Conservation (phyloP, 2,888 invertebrate genomes). For the Meghimatium bilineatum region DNA sequence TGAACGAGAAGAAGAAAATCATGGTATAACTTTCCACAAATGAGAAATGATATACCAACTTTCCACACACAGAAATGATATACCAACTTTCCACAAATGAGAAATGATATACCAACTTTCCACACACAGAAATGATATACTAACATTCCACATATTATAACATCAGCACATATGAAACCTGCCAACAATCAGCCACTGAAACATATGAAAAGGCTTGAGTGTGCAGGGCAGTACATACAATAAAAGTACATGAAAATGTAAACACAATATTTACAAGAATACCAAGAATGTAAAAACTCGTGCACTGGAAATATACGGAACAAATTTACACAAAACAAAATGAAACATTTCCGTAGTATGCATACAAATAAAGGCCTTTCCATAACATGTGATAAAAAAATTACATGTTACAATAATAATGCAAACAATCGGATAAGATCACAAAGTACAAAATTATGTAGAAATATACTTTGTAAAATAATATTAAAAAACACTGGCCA, state of each 20-base stretch:
- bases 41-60: not conserved
- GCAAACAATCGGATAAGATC: not conserved
- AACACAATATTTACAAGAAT: not conserved
- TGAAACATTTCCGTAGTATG: not conserved
- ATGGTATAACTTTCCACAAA: not conserved
- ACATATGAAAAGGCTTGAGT: constrained; percentile 40
- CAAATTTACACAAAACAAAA: not conserved
- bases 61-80: not conserved
- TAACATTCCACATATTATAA: not conserved
- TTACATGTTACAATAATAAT: no score
- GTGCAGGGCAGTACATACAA: constrained; percentile 14
- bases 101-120: not conserved
- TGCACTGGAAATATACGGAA: not conserved
- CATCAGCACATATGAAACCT: not conserved
- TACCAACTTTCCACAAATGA: not conserved
- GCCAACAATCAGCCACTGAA: constrained; percentile 26
- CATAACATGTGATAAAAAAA: no score
- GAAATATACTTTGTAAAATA: not conserved
- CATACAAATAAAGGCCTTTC: not conserved
- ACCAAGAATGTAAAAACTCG: not conserved
- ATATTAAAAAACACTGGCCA: not conserved
- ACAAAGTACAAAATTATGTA: not conserved
- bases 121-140: not conserved
- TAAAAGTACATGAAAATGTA: not conserved
- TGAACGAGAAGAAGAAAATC: no score